These are phyloP conservation scores for Osedax fenrisi DNA, from an alignment of 2,888 invertebrate genomes.

Conservation along the genomic window DNA sequence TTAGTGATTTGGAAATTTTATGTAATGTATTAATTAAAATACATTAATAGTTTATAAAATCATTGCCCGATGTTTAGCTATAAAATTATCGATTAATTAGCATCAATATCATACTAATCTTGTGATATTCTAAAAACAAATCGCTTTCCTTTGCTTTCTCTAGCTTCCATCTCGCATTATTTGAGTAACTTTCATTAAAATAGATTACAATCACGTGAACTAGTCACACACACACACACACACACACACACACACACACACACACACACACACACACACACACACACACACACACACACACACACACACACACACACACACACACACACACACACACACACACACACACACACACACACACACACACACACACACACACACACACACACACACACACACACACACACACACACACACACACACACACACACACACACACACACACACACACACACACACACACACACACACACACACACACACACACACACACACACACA, in stretches of 20 bases:
- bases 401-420: not conserved
- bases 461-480: not conserved
- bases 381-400: slow-evolving; percentile 14
- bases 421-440: not conserved
- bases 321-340: slow-evolving; percentile 5
- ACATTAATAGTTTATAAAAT: too few species aligned
- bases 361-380: not conserved
- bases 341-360: slow-evolving; percentile 13
- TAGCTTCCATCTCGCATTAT: too few species aligned
- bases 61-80: too few species aligned
- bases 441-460: not conserved
- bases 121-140: too few species aligned
- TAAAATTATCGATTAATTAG: too few species aligned
- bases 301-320: slow-evolving; percentile 2
- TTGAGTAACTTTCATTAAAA: too few species aligned
- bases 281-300: slow-evolving; percentile 2
- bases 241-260: slow-evolving; percentile 2
- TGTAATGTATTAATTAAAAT: too few species aligned
- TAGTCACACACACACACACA: slow-evolving; percentile 2
- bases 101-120: too few species aligned
- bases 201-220: too few species aligned
- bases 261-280: slow-evolving; percentile 2
- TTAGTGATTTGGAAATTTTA: too few species aligned
- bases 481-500: slow-evolving; percentile 6
- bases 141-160: too few species aligned